phyloP scores from a whole-genome alignment of 2,888 invertebrate genomes.

The Sympetrum striolatum region DNA sequence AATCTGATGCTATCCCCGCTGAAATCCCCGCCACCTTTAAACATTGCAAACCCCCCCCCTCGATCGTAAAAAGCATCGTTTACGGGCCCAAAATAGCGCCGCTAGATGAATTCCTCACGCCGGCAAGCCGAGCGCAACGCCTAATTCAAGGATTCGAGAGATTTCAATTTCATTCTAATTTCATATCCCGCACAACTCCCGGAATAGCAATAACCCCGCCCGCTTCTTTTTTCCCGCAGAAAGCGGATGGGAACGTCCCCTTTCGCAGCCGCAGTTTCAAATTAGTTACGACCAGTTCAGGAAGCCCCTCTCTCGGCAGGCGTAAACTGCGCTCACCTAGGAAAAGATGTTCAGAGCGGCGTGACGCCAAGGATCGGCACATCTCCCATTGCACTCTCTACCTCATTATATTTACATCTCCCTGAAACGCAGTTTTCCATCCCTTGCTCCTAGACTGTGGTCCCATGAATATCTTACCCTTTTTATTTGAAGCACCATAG shows the following conservation, averaged over 20 bases:
- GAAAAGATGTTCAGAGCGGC: neutral
- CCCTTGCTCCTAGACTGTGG: neutral
- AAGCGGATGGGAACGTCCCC: neutral
- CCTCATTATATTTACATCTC: neutral
- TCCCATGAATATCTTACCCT: neutral
- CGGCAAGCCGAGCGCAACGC: too few relatives aligned
- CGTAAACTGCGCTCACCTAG: neutral
- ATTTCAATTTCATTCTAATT: too few relatives aligned
- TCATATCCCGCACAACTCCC: too few relatives aligned
- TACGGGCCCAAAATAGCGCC: too few relatives aligned
- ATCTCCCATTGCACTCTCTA: neutral
- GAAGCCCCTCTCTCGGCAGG: neutral
- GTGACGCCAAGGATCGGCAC: neutral
- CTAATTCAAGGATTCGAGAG: too few relatives aligned
- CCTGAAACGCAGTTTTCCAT: neutral
- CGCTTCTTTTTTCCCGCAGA: neutral
- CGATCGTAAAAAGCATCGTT: too few relatives aligned
- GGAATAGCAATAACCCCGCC: too few relatives aligned
- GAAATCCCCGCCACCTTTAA: too few relatives aligned
- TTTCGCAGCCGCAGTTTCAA: neutral
- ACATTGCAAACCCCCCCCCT: too few relatives aligned
- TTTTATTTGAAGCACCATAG: neutral
- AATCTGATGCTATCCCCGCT: too few relatives aligned
- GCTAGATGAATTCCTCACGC: too few relatives aligned
- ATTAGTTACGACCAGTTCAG: neutral